Evolutionary conservation across 2,797 vertebrate species (phyloP), one percentile per base, ranked within the genome.

Genomic region (Geotrypetes seraphini): DNA sequence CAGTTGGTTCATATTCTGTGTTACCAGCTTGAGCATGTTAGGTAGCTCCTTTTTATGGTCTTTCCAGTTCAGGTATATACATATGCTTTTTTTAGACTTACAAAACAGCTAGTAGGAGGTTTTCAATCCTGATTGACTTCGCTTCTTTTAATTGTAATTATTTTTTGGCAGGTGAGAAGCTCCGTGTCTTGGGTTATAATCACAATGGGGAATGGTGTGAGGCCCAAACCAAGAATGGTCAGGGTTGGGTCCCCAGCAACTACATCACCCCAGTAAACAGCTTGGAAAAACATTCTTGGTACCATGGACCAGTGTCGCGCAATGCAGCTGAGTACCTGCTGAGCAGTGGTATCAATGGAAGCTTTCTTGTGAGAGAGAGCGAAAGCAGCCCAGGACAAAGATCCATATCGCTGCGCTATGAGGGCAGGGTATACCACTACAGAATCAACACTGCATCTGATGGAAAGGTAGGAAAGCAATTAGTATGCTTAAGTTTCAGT

Each of bases 211-310:
- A 98, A 42, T 98, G 95, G 95, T 97, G 95, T 1, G 95, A 98
- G 70, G 95, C 92, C 1, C 95, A 94, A 57, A 96, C 90, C 15
- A 96, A 94, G 73, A 97, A 98, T 2, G 95, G 94, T 33, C 95
- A 97, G 58, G 95, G 95, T n/a, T 98, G 93, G 95, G 95, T 98
- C 19, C 95, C 95, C 4, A 96, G 93, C 74, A 98, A 97, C 76
- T 98, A 98, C 78, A 97, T 98, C 84, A 97, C 94, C 0, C 93
- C 95, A 0, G 92, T 97, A 66, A 97, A 95, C 65, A 98, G 95
- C 43, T 80, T 97, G 67, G 95, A 98, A 78, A 98, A 98, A 28
- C 95, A 98, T 39, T 97, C 94, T 61, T 98, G 95, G 95, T 98
- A 95, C 49, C 95, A 98, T 0, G 95, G 95, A 1, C 95, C 95